Conservation (phyloP, 2,113 vertebrate species). For the Megalops atlanticus region DNA sequence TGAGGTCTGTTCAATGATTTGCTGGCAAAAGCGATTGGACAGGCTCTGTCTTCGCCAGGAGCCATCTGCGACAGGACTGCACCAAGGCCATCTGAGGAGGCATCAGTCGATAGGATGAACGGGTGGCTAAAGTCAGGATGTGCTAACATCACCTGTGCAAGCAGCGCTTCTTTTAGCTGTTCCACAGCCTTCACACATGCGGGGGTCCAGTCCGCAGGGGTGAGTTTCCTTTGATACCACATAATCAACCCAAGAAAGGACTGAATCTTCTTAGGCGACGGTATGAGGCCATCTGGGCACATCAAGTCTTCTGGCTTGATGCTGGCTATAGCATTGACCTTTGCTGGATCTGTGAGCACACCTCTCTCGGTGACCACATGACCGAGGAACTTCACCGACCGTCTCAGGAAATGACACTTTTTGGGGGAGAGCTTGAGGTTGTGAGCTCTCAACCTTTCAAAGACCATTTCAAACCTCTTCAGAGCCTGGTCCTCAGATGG, state of each 20-base stretch:
- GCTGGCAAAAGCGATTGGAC: background rate
- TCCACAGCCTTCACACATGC: background rate
- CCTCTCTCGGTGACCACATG: conserved; percentile 28
- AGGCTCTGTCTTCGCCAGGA: background rate
- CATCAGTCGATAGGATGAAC: background rate
- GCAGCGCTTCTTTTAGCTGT: background rate
- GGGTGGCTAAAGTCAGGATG: background rate
- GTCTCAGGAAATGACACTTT: conserved; percentile 29
- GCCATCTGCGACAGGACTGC: too few species aligned
- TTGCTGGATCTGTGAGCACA: conserved; percentile 19
- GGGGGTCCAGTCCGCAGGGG: background rate
- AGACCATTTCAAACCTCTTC: conserved; percentile 31
- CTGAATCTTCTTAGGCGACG: background rate
- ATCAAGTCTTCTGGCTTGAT: conserved; percentile 7
- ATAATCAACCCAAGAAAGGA: conserved; percentile 32
- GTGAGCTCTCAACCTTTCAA: conserved; percentile 16
- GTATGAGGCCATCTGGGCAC: conserved; percentile 2
- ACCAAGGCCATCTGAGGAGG: background rate
- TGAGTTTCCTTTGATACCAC: conserved; percentile 30
- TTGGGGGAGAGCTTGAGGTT: conserved; percentile 39
- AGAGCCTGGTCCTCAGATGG: conserved; percentile 31
- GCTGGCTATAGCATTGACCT: background rate
- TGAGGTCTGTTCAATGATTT: too few species aligned
- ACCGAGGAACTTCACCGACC: conserved; percentile 39
- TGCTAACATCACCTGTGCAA: background rate